phyloP scores from a whole-genome alignment of 2,888 invertebrate species.

The Danaus chrysippus region DNA sequence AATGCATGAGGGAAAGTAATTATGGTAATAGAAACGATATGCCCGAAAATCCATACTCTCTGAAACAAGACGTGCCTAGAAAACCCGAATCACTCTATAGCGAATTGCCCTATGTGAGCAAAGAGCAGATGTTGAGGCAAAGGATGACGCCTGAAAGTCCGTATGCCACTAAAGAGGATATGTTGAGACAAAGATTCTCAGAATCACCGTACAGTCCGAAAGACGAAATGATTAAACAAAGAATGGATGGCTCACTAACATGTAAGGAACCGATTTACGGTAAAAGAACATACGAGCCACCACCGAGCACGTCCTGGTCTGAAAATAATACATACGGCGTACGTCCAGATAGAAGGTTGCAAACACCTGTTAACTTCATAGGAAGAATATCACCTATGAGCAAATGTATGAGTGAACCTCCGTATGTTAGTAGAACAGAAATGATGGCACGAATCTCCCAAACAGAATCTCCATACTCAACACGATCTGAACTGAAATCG shows the following conservation, averaged over 20 bases:
- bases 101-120: conserved; percentile 71
- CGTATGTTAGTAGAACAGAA: conserved; percentile 66
- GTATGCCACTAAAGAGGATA: conserved; percentile 73
- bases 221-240: conserved; percentile 70
- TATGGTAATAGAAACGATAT: conserved; percentile 42
- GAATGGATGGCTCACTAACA: conserved; percentile 54
- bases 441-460: conserved; percentile 65
- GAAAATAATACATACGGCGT: conserved; percentile 61
- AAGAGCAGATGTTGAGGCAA: conserved; percentile 66
- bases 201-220: conserved; percentile 75
- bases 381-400: conserved; percentile 65
- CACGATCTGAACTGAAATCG: conserved; percentile 64
- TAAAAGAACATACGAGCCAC: conserved; percentile 71
- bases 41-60: conserved; percentile 40
- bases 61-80: conserved; percentile 46
- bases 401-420: conserved; percentile 74
- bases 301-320: conserved; percentile 62
- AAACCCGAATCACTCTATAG: conserved; percentile 58
- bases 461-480: conserved; percentile 63
- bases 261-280: conserved; percentile 64
- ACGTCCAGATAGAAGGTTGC: conserved; percentile 65
- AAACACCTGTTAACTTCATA: conserved; percentile 63
- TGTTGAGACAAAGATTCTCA: conserved; percentile 72
- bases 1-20: conserved; percentile 44
- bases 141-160: conserved; percentile 65